These are phyloP conservation scores for Reticulitermes lucifugus DNA, from an alignment of 2,888 invertebrate genomes.

Conservation along the genomic window DNA sequence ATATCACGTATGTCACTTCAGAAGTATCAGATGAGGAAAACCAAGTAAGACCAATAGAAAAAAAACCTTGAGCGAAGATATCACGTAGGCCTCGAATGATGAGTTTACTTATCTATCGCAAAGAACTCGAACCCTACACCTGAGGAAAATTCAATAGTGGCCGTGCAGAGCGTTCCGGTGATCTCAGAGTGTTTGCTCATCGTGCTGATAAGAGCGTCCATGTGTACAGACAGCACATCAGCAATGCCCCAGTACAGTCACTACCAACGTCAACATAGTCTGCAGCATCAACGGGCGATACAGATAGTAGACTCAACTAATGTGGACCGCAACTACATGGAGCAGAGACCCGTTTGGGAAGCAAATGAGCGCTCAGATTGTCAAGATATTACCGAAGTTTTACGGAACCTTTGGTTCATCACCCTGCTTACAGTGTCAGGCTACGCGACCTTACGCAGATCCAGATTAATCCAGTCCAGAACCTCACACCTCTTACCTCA, in stretches of 20 bases:
- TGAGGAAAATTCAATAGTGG: neutral
- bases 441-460: no score
- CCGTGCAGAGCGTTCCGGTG: neutral
- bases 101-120: conserved; percentile 31
- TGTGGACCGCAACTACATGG: neutral
- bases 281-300: neutral
- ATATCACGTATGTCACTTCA: neutral
- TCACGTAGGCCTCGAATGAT: conserved; percentile 32
- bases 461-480: no score
- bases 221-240: conserved; percentile 27
- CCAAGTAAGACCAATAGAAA: neutral
- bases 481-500: no score
- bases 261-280: neutral
- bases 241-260: neutral
- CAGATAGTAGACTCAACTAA: no score
- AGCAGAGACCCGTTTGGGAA: neutral
- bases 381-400: no score
- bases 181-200: conserved; percentile 11
- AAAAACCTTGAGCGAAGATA: neutral
- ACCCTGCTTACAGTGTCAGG: no score
- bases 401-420: no score
- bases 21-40: neutral
- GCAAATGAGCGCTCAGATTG: neutral
- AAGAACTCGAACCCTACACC: conserved; percentile 15
- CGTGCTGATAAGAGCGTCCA: neutral